Percentiles rank a stretch among this genome's conserved stretches.
phyloP scores from a whole-genome alignment of 2,113 vertebrate species.

The Procavia capensis region DNA sequence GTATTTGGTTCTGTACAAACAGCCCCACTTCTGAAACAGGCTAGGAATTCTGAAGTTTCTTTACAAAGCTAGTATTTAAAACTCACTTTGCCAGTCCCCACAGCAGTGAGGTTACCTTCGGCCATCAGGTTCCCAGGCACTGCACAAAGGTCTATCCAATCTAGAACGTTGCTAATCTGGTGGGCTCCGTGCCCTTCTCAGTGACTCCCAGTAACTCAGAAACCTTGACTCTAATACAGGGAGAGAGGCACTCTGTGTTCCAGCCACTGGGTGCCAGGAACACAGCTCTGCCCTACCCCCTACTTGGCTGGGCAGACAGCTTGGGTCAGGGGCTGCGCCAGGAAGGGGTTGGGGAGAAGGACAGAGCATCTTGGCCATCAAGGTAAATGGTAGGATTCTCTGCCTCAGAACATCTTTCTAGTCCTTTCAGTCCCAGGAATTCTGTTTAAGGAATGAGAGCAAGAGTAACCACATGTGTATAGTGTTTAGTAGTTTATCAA shows the following conservation, averaged over 20 bases:
- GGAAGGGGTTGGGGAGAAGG: not conserved
- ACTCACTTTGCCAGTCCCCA: not conserved
- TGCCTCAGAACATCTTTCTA: not conserved
- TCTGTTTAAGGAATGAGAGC: not conserved
- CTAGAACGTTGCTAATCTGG: not conserved
- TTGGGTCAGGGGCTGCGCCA: not conserved
- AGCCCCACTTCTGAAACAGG: not conserved
- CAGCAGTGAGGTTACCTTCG: not conserved
- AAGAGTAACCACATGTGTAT: not conserved
- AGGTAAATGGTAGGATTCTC: not conserved
- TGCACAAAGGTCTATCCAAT: not conserved
- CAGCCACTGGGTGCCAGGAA: not conserved
- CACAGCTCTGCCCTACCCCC: not conserved
- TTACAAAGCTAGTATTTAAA: constrained; percentile 48
- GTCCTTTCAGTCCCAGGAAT: not conserved
- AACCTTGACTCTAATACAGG: not conserved
- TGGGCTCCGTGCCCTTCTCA: not conserved
- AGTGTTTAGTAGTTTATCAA: not conserved
- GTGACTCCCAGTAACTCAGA: not conserved
- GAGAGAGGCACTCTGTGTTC: not conserved
- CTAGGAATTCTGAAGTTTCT: not conserved
- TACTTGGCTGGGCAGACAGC: not conserved
- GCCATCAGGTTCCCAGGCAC: not conserved
- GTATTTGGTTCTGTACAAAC: not conserved
- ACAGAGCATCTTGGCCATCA: not conserved